Evolutionary conservation across 2,888 invertebrate genomes (phyloP).

Genomic region (Leucoma salicis): DNA sequence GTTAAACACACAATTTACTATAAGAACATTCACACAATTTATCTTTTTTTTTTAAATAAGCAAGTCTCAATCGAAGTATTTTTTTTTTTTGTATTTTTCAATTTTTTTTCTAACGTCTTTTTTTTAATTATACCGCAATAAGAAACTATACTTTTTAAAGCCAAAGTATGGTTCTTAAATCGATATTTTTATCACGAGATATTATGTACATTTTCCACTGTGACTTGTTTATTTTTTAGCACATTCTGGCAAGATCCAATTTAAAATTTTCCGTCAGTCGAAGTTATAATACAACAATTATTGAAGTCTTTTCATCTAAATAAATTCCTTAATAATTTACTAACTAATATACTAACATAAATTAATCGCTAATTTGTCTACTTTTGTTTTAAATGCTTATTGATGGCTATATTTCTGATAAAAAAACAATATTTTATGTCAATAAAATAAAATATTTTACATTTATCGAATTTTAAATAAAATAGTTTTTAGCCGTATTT

Average conservation of each 20-base stretch:
- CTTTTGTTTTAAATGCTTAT: conserved; percentile 26
- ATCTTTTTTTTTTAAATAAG: conserved; percentile 24
- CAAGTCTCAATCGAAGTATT: conserved; percentile 24
- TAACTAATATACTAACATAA: conserved; percentile 27
- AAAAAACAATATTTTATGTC: background rate
- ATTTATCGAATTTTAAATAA: background rate
- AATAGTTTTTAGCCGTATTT: background rate
- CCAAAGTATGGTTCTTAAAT: background rate
- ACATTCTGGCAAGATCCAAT: conserved; percentile 68
- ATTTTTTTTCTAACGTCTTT: background rate
- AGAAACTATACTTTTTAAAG: background rate
- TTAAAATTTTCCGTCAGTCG: conserved; percentile 51
- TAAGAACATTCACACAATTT: conserved; percentile 31
- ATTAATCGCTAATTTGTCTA: conserved; percentile 28
- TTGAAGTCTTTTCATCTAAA: conserved; percentile 46
- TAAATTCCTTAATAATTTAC: conserved; percentile 30
- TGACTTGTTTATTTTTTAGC: conserved; percentile 26
- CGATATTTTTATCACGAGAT: background rate
- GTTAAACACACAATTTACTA: conserved; percentile 34
- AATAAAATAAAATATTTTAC: background rate
- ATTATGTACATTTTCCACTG: conserved; percentile 4
- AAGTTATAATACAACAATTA: conserved; percentile 34
- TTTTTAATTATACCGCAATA: background rate
- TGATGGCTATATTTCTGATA: conserved; percentile 2
- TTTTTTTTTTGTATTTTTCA: conserved; percentile 1